Evolutionary conservation across 1,140 invertebrate genomes (phyloP).

Genomic region (Delia radicum): DNA sequence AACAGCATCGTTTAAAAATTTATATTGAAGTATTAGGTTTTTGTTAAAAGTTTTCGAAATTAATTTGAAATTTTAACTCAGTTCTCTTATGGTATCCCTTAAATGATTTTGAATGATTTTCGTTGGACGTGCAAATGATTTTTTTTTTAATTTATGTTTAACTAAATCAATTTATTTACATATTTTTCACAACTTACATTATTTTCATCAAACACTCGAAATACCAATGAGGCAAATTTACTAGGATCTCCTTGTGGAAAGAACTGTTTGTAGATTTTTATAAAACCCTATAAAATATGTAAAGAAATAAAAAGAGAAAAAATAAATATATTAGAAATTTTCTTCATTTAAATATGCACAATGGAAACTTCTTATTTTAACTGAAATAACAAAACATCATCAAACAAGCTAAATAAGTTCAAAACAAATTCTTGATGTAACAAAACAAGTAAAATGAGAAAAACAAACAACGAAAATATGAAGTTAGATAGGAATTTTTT

Average conservation of each 20-base stretch:
- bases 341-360: background rate
- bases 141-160: background rate
- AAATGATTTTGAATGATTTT: background rate
- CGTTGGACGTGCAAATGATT: background rate
- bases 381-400: background rate
- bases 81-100: too few relatives aligned
- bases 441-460: background rate
- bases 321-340: background rate
- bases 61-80: too few relatives aligned
- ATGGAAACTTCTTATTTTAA: too few relatives aligned
- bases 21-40: too few relatives aligned
- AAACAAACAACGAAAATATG: background rate
- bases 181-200: slow-evolving; percentile 72
- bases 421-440: background rate
- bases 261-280: slow-evolving; percentile 98
- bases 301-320: background rate
- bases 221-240: slow-evolving; percentile 95
- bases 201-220: slow-evolving; percentile 98
- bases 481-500: background rate
- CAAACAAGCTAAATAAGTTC: background rate
- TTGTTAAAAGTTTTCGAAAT: too few relatives aligned
- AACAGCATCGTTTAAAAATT: too few relatives aligned
- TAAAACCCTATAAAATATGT: slow-evolving; percentile 78
- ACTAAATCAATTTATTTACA: background rate
- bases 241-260: slow-evolving; percentile 97